phyloP scores from a whole-genome alignment of 2,113 vertebrate species.

The Corythornis cristatus region DNA sequence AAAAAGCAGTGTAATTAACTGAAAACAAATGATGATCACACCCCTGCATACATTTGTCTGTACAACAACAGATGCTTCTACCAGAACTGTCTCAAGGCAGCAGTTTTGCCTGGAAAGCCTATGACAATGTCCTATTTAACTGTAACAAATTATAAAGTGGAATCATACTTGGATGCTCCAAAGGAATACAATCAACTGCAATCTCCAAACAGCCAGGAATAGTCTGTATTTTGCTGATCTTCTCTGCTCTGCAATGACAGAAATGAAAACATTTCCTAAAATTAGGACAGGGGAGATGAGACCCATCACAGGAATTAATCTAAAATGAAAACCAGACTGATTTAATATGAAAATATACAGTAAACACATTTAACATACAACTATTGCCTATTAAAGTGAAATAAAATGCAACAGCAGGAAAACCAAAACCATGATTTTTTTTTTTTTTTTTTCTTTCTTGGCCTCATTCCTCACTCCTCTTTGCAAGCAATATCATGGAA shows the following conservation, averaged over 20 bases:
- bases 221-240: constrained; percentile 92
- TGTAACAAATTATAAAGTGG: neutral
- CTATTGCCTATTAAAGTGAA: neutral
- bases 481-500: neutral
- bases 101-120: neutral
- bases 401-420: neutral
- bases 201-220: constrained; percentile 93
- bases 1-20: neutral
- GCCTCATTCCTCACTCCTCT: neutral
- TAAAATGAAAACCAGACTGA: neutral
- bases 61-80: neutral
- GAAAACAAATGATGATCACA: neutral
- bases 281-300: neutral
- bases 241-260: constrained; percentile 87
- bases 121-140: neutral
- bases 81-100: neutral
- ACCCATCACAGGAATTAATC: neutral
- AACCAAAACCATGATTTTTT: too few species aligned
- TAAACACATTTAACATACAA: neutral
- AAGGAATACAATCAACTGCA: constrained; percentile 86
- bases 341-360: neutral
- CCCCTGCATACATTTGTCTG: neutral
- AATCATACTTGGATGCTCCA: constrained; percentile 93
- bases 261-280: constrained; percentile 27
- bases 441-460: neutral